These are phyloP conservation scores for Toxostoma redivivum DNA, from an alignment of 2,113 vertebrate genomes.

Conservation along the genomic window DNA sequence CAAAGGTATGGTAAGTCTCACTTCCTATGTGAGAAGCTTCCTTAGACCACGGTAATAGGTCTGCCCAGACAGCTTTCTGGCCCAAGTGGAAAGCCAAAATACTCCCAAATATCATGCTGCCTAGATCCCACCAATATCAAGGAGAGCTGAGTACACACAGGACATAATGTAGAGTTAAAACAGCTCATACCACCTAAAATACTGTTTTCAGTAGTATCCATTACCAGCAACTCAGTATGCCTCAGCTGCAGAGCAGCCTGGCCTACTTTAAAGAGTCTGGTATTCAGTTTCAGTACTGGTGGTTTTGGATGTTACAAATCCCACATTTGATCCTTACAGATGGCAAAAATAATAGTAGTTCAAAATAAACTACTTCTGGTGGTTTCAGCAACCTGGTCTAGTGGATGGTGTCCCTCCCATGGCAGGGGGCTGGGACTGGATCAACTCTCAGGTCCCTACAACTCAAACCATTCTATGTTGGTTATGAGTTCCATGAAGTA, in stretches of 20 bases:
- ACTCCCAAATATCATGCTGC: background rate
- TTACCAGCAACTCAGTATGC: background rate
- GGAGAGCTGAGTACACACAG: background rate
- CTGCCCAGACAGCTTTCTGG: background rate
- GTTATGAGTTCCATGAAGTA: background rate
- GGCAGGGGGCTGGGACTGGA: background rate
- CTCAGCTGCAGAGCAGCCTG: background rate
- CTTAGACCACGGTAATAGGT: background rate
- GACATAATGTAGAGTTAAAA: background rate
- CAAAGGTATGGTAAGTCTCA: background rate
- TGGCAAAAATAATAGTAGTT: background rate
- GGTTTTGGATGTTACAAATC: background rate
- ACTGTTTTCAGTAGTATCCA: background rate
- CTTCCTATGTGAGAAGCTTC: background rate
- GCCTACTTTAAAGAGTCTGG: background rate
- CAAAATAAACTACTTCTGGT: background rate
- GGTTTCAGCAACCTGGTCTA: background rate
- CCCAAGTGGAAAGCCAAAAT: background rate
- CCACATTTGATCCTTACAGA: background rate
- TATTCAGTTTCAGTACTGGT: background rate
- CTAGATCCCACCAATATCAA: background rate
- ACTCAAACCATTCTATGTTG: background rate
- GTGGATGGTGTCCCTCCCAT: background rate
- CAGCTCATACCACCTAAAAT: background rate
- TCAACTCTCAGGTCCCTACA: background rate